Percentiles rank a stretch among this genome's conserved stretches.
phyloP scores from a whole-genome alignment of 2,888 invertebrate genomes.

The Pharmacophagus antenor region DNA sequence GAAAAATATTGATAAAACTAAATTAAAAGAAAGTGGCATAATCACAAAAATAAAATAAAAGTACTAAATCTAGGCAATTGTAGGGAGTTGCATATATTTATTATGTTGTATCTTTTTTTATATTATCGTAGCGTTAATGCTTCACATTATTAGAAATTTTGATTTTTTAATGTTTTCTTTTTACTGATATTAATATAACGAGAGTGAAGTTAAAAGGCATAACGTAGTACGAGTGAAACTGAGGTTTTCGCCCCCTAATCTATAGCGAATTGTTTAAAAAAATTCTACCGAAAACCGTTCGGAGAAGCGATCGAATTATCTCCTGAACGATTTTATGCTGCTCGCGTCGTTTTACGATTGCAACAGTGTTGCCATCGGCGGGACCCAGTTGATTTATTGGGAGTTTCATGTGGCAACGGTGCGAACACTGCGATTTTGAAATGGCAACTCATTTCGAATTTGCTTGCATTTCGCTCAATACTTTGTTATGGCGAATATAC shows the following conservation, averaged over 20 bases:
- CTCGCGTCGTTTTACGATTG: slow-evolving; percentile 46
- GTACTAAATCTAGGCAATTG: too few relatives aligned
- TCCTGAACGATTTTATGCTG: slow-evolving; percentile 58
- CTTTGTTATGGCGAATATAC: slow-evolving; percentile 34
- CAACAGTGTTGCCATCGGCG: slow-evolving; percentile 51
- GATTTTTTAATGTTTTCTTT: too few relatives aligned
- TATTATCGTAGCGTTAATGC: too few relatives aligned
- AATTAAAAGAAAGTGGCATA: too few relatives aligned
- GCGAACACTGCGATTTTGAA: slow-evolving; percentile 47
- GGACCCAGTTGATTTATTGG: slow-evolving; percentile 46
- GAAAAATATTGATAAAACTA: too few relatives aligned
- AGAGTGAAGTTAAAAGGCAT: neutral
- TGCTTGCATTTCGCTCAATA: slow-evolving; percentile 37
- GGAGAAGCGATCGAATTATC: slow-evolving; percentile 68
- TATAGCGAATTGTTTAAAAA: slow-evolving; percentile 34
- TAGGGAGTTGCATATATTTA: too few relatives aligned
- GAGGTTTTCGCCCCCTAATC: slow-evolving; percentile 30
- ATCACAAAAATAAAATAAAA: too few relatives aligned
- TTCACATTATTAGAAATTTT: too few relatives aligned
- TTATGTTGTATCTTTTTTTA: too few relatives aligned
- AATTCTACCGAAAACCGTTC: slow-evolving; percentile 49
- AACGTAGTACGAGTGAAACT: neutral
- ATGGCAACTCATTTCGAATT: slow-evolving; percentile 53
- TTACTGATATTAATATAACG: too few relatives aligned
- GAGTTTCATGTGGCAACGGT: slow-evolving; percentile 44